These are phyloP conservation scores for Telenomus remus DNA, from an alignment of 1,140 invertebrate genomes.

Conservation along the genomic window DNA sequence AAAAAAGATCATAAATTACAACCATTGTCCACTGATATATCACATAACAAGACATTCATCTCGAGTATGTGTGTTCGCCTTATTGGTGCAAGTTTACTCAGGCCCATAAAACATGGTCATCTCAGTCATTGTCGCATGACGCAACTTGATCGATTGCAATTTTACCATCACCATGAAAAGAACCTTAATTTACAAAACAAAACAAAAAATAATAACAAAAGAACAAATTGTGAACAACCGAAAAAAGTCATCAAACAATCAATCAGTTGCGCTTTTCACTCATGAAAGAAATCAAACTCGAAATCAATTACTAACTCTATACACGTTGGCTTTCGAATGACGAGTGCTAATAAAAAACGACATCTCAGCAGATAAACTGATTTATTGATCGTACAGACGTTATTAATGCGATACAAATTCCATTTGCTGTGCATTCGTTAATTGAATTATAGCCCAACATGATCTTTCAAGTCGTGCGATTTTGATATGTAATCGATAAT, in stretches of 20 bases:
- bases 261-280: no score
- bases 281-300: neutral
- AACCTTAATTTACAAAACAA: neutral
- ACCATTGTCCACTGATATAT: neutral
- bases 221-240: neutral
- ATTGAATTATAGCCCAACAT: neutral
- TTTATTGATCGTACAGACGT: neutral
- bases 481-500: neutral
- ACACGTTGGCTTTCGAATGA: no score
- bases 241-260: neutral
- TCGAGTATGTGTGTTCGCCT: conserved; percentile 68
- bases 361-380: neutral
- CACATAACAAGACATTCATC: conserved; percentile 50
- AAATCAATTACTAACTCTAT: no score
- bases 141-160: conserved; percentile 63
- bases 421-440: neutral
- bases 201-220: neutral
- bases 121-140: conserved; percentile 65
- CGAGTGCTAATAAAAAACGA: neutral
- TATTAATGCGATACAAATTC: neutral
- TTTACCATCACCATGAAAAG: conserved; percentile 24
- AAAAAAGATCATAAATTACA: neutral
- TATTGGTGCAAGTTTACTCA: conserved; percentile 62
- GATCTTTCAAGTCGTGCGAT: neutral
- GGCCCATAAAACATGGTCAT: conserved; percentile 55